Conservation (phyloP, 2,888 invertebrate species). For the Xiphydria camelus region DNA sequence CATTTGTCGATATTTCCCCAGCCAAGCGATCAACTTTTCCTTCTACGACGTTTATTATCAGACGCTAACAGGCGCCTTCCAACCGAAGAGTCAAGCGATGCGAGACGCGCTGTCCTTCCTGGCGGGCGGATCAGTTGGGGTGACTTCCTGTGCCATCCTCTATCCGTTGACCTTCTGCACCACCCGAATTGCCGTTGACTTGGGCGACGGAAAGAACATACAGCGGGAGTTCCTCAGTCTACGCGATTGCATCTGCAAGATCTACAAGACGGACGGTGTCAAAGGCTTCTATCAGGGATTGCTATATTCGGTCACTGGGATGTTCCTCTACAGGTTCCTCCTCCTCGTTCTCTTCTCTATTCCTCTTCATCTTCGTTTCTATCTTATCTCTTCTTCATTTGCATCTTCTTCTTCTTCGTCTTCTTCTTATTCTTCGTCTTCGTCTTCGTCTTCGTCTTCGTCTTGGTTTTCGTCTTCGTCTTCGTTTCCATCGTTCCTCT, state of each 20-base stretch:
- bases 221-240: slow-evolving; percentile 16
- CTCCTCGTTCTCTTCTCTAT: too few relatives aligned
- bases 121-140: slow-evolving; percentile 21
- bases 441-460: too few relatives aligned
- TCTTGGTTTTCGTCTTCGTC: too few relatives aligned
- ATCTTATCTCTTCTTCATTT: too few relatives aligned
- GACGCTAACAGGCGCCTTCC: neutral
- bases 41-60: slow-evolving; percentile 14
- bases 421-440: too few relatives aligned
- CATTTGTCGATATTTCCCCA: slow-evolving; percentile 21
- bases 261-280: neutral
- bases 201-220: slow-evolving; percentile 14
- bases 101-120: slow-evolving; percentile 9
- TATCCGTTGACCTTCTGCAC: slow-evolving; percentile 21
- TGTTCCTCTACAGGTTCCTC: slow-evolving; percentile 5
- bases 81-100: neutral
- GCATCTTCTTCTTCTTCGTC: too few relatives aligned
- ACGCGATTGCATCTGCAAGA: neutral
- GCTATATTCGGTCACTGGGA: neutral
- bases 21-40: slow-evolving; percentile 22
- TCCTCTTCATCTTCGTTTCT: too few relatives aligned
- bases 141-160: slow-evolving; percentile 15
- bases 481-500: too few relatives aligned
- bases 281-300: slow-evolving; percentile 2
- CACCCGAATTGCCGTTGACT: slow-evolving; percentile 25